Evolutionary conservation across 2,888 invertebrate genomes (phyloP), one percentile per base, ranked within the genome.

Genomic region (Thymelicus acteon): DNA sequence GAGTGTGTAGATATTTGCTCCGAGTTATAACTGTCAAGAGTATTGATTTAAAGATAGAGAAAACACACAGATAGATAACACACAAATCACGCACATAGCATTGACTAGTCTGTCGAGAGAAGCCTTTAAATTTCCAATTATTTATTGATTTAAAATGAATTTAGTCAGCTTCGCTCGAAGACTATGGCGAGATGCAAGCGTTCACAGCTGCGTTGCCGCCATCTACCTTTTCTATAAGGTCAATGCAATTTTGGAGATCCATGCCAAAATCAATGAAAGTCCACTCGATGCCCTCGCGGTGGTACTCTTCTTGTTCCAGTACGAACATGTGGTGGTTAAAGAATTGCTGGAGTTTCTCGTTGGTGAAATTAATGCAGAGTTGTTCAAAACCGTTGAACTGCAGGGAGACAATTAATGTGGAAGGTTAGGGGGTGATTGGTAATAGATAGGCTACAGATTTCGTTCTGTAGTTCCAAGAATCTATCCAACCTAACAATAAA

Each of bases 271-370:
- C 98, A 94, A 98, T 98, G 95, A 98, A 98, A 81, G 96, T 95
- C 98, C 98, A 99, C 87, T 97, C 95, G 94, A 98, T 98, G 89
- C 98, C 98, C 93, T 98, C 98, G 85, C 94, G 95, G 93, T 97
- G 97, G 95, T 98, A 98, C 91, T 98, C 98, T 93, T 98, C 98
- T 96, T 98, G 98, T 93, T 98, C 98, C 83, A 98, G 96, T 84
- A 98, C 98, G 94, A 98, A 98, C 98, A 98, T 98, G 96, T 98
- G 97, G 89, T 98, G 98, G 95, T 98, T 98, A 97, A 98, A 98
- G 96, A 98, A 98, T 94, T 98, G 98, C 95, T 99, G 98, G 85
- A 98, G 96, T 94, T 98, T 98, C 95, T 98, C 98, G 93, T 98
- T 98, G 94, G 98, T 98, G 95, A 98, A 98, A 96, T 98, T 98